A percentile compares a stretch with the other conserved stretches of the same genome.
Conservation (phyloP, 2,113 vertebrate genomes). For the Aplodontia rufa region DNA sequence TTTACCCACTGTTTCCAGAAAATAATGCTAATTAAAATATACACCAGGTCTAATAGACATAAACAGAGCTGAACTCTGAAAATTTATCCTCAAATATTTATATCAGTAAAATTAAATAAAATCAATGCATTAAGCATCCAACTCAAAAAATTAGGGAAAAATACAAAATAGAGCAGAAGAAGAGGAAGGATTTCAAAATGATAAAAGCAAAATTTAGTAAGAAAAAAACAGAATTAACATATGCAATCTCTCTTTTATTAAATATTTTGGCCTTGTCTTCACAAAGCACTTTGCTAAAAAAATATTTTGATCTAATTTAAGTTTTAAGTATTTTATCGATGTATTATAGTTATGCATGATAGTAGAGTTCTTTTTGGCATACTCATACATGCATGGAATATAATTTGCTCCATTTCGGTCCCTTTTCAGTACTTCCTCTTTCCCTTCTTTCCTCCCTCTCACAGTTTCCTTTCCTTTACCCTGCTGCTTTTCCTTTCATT, state of each 20-base stretch:
- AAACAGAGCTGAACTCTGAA: not conserved
- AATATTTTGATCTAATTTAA: too few species aligned
- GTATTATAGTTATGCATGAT: too few species aligned
- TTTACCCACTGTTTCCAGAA: not conserved
- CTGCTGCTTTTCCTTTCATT: too few species aligned
- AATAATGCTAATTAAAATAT: conserved; percentile 16
- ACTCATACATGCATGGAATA: too few species aligned
- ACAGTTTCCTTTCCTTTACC: too few species aligned
- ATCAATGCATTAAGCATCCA: not conserved
- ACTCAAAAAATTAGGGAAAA: not conserved
- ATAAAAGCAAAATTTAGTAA: not conserved
- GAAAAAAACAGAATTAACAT: not conserved
- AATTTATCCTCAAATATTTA: not conserved
- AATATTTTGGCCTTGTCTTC: too few species aligned
- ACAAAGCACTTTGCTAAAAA: too few species aligned
- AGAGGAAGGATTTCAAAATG: not conserved
- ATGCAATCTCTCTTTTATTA: not conserved
- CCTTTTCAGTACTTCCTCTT: too few species aligned
- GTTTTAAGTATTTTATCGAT: too few species aligned
- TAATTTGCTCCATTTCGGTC: too few species aligned
- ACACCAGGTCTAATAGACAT: not conserved
- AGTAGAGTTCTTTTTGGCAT: too few species aligned
- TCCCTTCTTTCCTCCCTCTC: too few species aligned
- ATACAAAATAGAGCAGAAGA: not conserved
- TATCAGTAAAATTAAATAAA: not conserved